phyloP scores from a whole-genome alignment of 2,797 vertebrate genomes.

The Sus cebifrons region DNA sequence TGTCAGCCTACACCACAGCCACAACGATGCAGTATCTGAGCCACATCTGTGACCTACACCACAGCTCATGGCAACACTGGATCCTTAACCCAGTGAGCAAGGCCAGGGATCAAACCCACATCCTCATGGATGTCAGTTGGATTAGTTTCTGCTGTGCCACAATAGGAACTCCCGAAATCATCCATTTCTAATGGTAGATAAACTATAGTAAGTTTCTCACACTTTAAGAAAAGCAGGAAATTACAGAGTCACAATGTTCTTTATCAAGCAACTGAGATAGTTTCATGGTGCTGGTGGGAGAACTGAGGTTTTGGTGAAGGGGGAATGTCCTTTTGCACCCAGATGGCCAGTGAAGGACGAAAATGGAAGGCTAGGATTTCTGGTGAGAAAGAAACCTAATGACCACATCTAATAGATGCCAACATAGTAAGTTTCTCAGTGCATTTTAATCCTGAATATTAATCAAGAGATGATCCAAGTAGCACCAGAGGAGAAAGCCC shows the following conservation, averaged over 20 bases:
- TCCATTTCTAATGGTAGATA: conserved; percentile 44
- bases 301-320: not conserved
- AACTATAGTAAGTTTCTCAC: conserved; percentile 16
- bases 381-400: conserved; percentile 19
- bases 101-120: no score
- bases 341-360: not conserved
- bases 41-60: no score
- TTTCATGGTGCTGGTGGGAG: not conserved
- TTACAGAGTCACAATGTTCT: not conserved
- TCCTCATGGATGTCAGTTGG: no score
- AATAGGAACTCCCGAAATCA: not conserved
- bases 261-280: not conserved
- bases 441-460: not conserved
- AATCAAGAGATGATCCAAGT: not conserved
- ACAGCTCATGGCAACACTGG: no score
- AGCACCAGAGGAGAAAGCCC: not conserved
- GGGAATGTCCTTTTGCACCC: not conserved
- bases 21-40: no score
- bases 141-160: no score
- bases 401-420: conserved; percentile 29
- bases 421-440: not conserved
- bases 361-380: not conserved
- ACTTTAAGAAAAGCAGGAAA: not conserved
- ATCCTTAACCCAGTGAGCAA: no score
- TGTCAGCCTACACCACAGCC: no score